These are phyloP conservation scores for Lineus longissimus DNA, from an alignment of 1,140 invertebrate species.

Conservation along the genomic window DNA sequence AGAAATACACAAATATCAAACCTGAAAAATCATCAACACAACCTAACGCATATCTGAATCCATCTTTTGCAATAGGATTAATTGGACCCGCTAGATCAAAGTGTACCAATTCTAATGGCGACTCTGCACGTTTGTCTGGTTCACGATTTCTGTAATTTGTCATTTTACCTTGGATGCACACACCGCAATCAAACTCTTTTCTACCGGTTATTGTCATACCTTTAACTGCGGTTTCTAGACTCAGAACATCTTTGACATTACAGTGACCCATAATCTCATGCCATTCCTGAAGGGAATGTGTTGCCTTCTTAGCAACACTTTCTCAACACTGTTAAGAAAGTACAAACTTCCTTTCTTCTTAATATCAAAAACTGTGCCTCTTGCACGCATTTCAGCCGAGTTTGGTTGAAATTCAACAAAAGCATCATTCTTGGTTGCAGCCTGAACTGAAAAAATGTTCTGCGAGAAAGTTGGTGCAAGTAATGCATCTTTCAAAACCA, in stretches of 20 bases:
- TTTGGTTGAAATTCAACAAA: background rate
- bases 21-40: constrained; percentile 20
- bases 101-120: constrained; percentile 12
- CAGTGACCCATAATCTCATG: constrained; percentile 11
- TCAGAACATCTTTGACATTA: constrained; percentile 5
- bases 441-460: constrained; percentile 20
- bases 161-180: constrained; percentile 5
- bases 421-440: constrained; percentile 15
- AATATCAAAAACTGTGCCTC: background rate
- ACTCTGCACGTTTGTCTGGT: background rate
- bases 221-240: constrained; percentile 3
- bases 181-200: background rate
- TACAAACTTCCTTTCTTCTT: constrained; percentile 6
- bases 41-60: constrained; percentile 15
- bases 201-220: constrained; percentile 8
- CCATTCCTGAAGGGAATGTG: background rate
- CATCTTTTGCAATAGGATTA: constrained; percentile 11
- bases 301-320: background rate
- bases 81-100: constrained; percentile 17
- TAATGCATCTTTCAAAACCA: background rate
- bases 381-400: background rate
- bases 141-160: background rate
- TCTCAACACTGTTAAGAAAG: background rate
- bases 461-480: constrained; percentile 17
- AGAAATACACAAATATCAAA: constrained; percentile 13